Evolutionary conservation across 2,797 vertebrate genomes (phyloP).

Genomic region (Gallinago solitaria): DNA sequence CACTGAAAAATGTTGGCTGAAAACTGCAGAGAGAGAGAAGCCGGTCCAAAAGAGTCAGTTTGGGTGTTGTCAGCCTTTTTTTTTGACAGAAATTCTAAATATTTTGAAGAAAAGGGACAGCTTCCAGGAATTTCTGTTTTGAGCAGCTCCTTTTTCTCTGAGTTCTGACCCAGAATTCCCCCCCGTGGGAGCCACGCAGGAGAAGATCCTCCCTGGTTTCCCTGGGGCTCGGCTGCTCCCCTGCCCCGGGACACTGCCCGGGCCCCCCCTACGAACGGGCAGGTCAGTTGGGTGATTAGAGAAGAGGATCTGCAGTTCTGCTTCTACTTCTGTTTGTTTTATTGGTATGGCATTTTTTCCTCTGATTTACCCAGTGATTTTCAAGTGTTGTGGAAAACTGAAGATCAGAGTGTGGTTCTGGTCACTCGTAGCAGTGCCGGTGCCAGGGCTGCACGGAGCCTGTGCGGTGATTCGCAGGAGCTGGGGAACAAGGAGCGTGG

Average conservation of each 20-base stretch:
- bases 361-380: background rate
- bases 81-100: slow-evolving; percentile 25
- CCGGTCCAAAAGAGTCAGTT: slow-evolving; percentile 31
- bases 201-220: background rate
- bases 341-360: accelerated
- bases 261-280: too few relatives aligned
- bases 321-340: background rate
- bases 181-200: accelerated
- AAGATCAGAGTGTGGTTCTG: background rate
- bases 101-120: slow-evolving; percentile 30
- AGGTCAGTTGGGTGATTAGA: too few relatives aligned
- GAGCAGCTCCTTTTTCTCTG: background rate
- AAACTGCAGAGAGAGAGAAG: slow-evolving; percentile 7
- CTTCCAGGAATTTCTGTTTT: background rate
- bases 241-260: accelerated
- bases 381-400: background rate
- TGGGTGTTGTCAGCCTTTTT: slow-evolving; percentile 33
- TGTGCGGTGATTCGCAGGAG: accelerated
- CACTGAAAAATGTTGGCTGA: slow-evolving; percentile 46
- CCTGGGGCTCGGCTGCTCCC: accelerated
- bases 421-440: background rate
- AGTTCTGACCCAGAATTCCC: background rate
- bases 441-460: background rate
- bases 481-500: background rate
- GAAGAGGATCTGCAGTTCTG: background rate